These are phyloP conservation scores for Tyrophagus putrescentiae DNA, from an alignment of 1,140 invertebrate genomes.

Conservation along the genomic window DNA sequence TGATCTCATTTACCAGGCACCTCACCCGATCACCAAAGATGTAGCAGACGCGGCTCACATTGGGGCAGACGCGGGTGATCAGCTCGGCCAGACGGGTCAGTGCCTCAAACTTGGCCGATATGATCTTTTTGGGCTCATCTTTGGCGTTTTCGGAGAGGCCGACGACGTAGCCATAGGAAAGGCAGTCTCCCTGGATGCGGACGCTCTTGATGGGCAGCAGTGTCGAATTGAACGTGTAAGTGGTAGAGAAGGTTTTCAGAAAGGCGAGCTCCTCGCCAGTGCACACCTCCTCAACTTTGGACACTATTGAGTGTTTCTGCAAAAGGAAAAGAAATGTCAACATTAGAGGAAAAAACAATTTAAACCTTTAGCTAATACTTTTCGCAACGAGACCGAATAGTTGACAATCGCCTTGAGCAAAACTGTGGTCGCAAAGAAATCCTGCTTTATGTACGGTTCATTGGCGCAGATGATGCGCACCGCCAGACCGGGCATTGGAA, in stretches of 20 bases:
- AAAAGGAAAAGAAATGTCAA: constrained; percentile 39
- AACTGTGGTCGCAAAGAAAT: constrained; percentile 81
- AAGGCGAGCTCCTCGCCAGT: constrained; percentile 52
- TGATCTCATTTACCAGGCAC: constrained; percentile 78
- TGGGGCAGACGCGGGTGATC: constrained; percentile 75
- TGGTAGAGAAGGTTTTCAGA: constrained; percentile 57
- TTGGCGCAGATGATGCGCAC: constrained; percentile 90
- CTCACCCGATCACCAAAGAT: constrained; percentile 75
- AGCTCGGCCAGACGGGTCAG: constrained; percentile 72
- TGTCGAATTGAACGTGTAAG: constrained; percentile 60
- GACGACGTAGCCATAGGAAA: constrained; percentile 89
- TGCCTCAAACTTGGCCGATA: constrained; percentile 55
- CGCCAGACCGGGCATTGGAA: constrained; percentile 78
- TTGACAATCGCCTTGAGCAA: constrained; percentile 85
- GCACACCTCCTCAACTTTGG: constrained; percentile 65
- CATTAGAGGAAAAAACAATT: constrained; percentile 8
- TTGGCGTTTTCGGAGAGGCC: constrained; percentile 62
- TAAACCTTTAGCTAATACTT: constrained; percentile 36
- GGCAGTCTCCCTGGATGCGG: constrained; percentile 79
- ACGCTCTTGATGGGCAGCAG: constrained; percentile 87
- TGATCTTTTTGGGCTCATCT: constrained; percentile 15
- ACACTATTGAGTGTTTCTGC: constrained; percentile 71
- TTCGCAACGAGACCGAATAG: constrained; percentile 75
- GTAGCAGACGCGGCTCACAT: constrained; percentile 87
- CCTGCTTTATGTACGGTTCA: constrained; percentile 83